Evolutionary conservation across 2,797 vertebrate genomes (phyloP).

Genomic region (Acanthopagrus latus): DNA sequence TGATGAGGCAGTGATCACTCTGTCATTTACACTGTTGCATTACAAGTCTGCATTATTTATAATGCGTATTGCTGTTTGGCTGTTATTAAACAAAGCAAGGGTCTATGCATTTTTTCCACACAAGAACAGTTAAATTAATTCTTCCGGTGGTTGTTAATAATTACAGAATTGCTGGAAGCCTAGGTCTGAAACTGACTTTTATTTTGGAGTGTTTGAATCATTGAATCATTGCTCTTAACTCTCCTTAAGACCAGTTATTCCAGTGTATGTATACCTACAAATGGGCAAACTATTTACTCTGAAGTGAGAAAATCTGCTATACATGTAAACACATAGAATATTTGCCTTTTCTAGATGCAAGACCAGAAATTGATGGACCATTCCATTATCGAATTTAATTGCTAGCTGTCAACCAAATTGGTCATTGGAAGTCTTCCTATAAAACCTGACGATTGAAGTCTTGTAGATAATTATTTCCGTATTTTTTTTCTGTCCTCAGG

Average conservation of each 20-base stretch:
- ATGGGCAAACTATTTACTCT: not conserved
- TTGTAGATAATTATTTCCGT: not conserved
- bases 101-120: not conserved
- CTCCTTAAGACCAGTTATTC: not conserved
- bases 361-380: too few relatives aligned
- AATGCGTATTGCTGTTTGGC: not conserved
- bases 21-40: not conserved
- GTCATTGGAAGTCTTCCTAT: not conserved
- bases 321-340: not conserved
- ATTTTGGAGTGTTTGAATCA: not conserved
- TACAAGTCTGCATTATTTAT: not conserved
- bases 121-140: not conserved
- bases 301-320: not conserved
- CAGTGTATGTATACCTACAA: not conserved
- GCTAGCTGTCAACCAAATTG: not conserved
- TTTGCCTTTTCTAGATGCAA: not conserved
- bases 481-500: slow-evolving; percentile 64
- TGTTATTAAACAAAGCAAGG: slow-evolving; percentile 3
- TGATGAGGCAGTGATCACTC: not conserved
- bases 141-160: slow-evolving; percentile 22
- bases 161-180: not conserved
- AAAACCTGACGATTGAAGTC: not conserved
- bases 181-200: slow-evolving; percentile 1
- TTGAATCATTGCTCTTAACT: not conserved
- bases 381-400: too few relatives aligned